Conservation (phyloP, 2,797 vertebrate species). For the Delichon dasypus region DNA sequence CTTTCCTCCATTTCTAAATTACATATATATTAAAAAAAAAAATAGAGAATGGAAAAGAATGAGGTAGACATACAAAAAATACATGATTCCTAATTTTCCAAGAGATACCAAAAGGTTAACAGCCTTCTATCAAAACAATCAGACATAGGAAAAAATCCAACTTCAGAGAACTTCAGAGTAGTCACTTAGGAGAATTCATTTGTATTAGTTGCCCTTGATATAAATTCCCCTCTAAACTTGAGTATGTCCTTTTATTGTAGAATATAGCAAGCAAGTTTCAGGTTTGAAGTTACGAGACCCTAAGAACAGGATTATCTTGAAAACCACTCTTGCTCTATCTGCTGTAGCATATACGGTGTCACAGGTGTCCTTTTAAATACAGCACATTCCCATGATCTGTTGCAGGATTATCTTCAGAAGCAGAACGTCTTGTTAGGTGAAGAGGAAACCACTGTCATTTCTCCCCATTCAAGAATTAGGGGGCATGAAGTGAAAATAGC, state of each 20-base stretch:
- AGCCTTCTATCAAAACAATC: not conserved
- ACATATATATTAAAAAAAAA: too few species aligned
- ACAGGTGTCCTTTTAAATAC: not conserved
- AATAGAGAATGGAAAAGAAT: not conserved
- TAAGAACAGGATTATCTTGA: not conserved
- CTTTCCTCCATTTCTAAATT: constrained; percentile 24
- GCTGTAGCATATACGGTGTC: not conserved
- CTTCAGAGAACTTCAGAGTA: not conserved
- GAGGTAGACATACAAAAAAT: constrained; percentile 16
- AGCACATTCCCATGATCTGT: not conserved
- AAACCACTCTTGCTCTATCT: not conserved
- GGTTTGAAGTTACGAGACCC: not conserved
- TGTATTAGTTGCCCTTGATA: not conserved
- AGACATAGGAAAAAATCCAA: not conserved
- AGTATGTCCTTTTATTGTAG: not conserved
- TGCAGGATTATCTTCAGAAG: not conserved
- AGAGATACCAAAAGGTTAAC: not conserved
- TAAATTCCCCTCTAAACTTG: not conserved
- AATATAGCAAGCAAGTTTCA: not conserved
- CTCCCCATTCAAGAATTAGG: not conserved
- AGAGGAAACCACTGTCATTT: not conserved
- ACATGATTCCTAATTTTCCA: not conserved
- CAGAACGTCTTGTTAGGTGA: not conserved
- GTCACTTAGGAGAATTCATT: not conserved
- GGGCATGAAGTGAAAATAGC: not conserved